Percentiles rank a stretch among this genome's conserved stretches.
Evolutionary conservation across 2,113 vertebrate species (phyloP).

Genomic region (Panthera tigris): DNA sequence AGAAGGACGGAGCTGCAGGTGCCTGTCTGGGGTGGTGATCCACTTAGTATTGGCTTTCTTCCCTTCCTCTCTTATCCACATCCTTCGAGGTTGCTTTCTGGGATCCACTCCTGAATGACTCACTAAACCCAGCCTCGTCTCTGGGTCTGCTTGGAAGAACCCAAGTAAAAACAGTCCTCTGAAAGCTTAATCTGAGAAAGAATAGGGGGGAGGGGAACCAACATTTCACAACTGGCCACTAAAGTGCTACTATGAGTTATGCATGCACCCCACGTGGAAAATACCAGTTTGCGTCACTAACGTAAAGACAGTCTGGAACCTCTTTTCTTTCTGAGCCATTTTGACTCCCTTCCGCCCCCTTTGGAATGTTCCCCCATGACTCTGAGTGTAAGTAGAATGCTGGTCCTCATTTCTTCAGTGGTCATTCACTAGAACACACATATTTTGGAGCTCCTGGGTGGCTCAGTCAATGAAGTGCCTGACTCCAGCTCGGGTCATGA

Average conservation of each 20-base stretch:
- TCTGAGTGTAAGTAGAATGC: not conserved
- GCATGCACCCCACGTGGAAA: not conserved
- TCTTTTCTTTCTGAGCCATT: not conserved
- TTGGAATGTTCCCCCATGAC: not conserved
- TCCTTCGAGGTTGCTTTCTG: not conserved
- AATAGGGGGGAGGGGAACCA: not conserved
- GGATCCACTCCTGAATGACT: not conserved
- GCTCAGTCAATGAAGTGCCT: too few relatives aligned
- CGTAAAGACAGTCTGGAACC: not conserved
- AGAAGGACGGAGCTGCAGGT: not conserved
- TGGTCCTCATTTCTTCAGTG: not conserved
- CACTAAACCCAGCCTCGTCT: not conserved
- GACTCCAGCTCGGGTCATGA: too few relatives aligned
- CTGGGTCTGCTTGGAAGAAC: not conserved
- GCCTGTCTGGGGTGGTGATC: too few relatives aligned
- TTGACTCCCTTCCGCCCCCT: not conserved
- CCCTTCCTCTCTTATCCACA: not conserved
- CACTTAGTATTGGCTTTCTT: not conserved
- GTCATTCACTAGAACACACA: not conserved
- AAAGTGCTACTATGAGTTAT: not conserved
- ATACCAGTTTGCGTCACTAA: not conserved
- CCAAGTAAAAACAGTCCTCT: not conserved
- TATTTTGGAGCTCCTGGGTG: too few relatives aligned
- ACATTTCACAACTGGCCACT: not conserved
- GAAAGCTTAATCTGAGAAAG: constrained; percentile 29